Base-by-base conservation (phyloP, 2,888 invertebrate species). In the Timema cristinae region DNA sequence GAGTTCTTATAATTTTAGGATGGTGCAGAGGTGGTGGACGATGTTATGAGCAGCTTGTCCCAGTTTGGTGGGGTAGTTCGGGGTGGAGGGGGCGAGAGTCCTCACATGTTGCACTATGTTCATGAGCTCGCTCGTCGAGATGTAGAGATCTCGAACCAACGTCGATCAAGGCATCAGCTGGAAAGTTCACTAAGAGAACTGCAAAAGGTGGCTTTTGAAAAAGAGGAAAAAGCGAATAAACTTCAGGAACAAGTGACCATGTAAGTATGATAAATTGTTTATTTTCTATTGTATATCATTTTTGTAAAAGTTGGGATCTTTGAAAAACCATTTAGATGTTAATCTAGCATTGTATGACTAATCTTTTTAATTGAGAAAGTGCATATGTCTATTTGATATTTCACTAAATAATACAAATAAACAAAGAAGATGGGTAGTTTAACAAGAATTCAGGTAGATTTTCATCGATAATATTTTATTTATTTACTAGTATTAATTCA, bases 81-180 rank as follows among this genome's bases (percentile, higher is more conserved):
- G 9, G 69, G 69, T n/a, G 69, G 70, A 50, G 54, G 69, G 52
- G 72, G 76, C 66, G 76, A 90, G 51, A 90, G 89, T 77, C 89
- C 90, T 54, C 91, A 91, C 75, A 89, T 94, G 85, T 80, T 94
- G 54, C 92, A 94, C 82, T 94, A 93, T 79, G 91, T 90, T 69
- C 92, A 94, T 81, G 94, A 94, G 83, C 81, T 93, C 76, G 91
- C 94, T 0, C 82, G 93, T 9, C 90, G 90, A 78, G 93, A 94
- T 75, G 89, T 93, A 49, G 93, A 94, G 80, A 89, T 94, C 59
- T 85, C 89, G 0, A 85, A 86, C 71, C 84, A 93, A 48, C 85
- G 94, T 74, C 90, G 89, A 76, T 88, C 90, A 67, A 91, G 93
- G 77, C 88, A 89, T 79, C 81, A 82, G 67, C 75, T 84, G 63